Percentiles rank a stretch among this genome's conserved stretches.
Evolutionary conservation across 2,888 invertebrate genomes (phyloP).

Genomic region (Nebria salina): DNA sequence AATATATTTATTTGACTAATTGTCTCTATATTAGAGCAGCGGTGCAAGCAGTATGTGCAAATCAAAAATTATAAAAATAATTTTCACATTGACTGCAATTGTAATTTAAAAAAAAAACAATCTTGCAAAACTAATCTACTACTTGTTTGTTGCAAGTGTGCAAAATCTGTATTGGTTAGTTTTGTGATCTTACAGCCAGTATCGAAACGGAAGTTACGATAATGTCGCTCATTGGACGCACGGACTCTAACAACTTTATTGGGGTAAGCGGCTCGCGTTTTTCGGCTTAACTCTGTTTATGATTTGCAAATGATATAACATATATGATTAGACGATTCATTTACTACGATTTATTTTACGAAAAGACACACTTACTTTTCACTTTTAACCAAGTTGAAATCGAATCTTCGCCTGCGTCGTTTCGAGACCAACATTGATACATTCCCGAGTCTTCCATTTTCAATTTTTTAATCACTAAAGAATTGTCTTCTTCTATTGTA

Average conservation of each 20-base stretch:
- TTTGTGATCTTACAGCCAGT: slow-evolving; percentile 58
- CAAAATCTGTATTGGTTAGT: slow-evolving; percentile 2
- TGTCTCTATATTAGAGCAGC: slow-evolving; percentile 3
- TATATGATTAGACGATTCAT: slow-evolving; percentile 29
- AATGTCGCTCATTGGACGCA: slow-evolving; percentile 59
- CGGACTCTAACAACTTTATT: slow-evolving; percentile 59
- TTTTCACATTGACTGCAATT: not conserved
- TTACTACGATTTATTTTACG: slow-evolving; percentile 39
- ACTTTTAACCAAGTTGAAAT: slow-evolving; percentile 92
- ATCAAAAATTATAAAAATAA: not conserved
- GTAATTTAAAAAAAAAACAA: not conserved
- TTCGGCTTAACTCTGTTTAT: slow-evolving; percentile 28
- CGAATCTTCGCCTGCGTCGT: slow-evolving; percentile 90
- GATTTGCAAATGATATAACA: not conserved
- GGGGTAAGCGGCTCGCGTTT: slow-evolving; percentile 51
- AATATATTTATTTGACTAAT: not conserved
- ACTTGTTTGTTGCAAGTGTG: slow-evolving; percentile 7
- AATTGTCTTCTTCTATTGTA: slow-evolving; percentile 82
- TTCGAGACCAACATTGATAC: slow-evolving; percentile 93
- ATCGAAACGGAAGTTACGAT: slow-evolving; percentile 60
- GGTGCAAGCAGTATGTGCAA: not conserved
- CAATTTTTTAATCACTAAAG: slow-evolving; percentile 81
- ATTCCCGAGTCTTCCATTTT: slow-evolving; percentile 89
- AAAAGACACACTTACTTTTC: slow-evolving; percentile 80
- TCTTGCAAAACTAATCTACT: slow-evolving; percentile 22